A percentile compares a stretch with the other conserved stretches of the same genome.
phyloP scores from a whole-genome alignment of 1,140 invertebrate genomes.

The Drosophila rufa region DNA sequence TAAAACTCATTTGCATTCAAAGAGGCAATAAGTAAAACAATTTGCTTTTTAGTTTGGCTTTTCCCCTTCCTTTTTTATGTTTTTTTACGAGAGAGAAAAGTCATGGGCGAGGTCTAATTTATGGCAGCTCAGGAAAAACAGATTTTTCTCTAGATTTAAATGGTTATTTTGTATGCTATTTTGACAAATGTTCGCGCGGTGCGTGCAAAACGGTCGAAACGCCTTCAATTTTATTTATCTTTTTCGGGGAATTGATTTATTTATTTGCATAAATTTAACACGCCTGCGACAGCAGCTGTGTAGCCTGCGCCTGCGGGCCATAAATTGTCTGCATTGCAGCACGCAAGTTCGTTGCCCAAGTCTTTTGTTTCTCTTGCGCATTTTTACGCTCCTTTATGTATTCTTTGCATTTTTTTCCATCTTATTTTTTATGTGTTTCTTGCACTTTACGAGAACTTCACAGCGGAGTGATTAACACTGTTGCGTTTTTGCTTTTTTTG shows the following conservation, averaged over 20 bases:
- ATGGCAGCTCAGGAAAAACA: slow-evolving; percentile 23
- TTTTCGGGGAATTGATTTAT: slow-evolving; percentile 67
- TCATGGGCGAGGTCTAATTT: slow-evolving; percentile 49
- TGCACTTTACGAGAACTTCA: slow-evolving; percentile 58
- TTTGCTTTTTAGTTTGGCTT: slow-evolving; percentile 14
- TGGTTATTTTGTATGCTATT: slow-evolving; percentile 12
- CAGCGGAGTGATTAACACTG: slow-evolving; percentile 23
- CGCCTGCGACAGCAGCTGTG: slow-evolving; percentile 69
- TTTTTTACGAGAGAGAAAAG: slow-evolving; percentile 19
- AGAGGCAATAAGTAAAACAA: slow-evolving; percentile 30
- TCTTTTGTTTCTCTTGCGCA: slow-evolving; percentile 65
- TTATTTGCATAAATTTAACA: slow-evolving; percentile 83
- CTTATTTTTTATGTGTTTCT: slow-evolving; percentile 22
- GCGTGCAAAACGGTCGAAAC: slow-evolving; percentile 63
- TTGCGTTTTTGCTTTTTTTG: slow-evolving; percentile 23
- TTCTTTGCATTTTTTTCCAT: slow-evolving; percentile 12
- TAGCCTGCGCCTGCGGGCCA: slow-evolving; percentile 58
- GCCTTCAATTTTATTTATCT: slow-evolving; percentile 52
- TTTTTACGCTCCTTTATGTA: slow-evolving; percentile 45
- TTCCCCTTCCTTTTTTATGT: slow-evolving; percentile 27
- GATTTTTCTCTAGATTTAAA: slow-evolving; percentile 33
- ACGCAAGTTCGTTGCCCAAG: slow-evolving; percentile 79
- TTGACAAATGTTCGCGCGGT: slow-evolving; percentile 56
- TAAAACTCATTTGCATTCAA: slow-evolving; percentile 54
- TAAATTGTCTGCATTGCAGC: slow-evolving; percentile 67